Evolutionary conservation across 2,113 vertebrate species (phyloP).

Genomic region (Gallinago media): DNA sequence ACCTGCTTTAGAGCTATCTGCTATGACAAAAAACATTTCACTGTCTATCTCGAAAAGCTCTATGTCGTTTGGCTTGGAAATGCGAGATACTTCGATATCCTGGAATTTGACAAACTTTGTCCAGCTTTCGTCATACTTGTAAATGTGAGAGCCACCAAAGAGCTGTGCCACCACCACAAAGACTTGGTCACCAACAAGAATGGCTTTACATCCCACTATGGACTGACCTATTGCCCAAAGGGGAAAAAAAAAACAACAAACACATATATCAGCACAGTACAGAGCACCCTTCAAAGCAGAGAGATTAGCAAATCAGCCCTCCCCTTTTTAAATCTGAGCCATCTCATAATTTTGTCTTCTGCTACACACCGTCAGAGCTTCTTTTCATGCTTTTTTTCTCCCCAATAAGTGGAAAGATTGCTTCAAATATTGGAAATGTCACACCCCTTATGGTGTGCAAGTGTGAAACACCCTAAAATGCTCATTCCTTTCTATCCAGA

Average conservation of each 20-base stretch:
- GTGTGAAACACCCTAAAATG: neutral
- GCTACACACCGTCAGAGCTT: neutral
- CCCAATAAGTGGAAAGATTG: neutral
- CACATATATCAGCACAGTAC: slow-evolving; percentile 11
- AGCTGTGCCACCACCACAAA: slow-evolving; percentile 98
- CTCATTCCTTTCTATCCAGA: neutral
- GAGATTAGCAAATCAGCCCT: neutral
- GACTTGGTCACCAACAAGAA: slow-evolving; percentile 93
- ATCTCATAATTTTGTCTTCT: neutral
- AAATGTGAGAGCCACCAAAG: slow-evolving; percentile 97
- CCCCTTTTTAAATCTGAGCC: neutral
- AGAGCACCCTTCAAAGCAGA: neutral
- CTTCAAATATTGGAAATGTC: neutral
- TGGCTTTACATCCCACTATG: slow-evolving; percentile 95
- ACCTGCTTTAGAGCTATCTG: slow-evolving; percentile 97
- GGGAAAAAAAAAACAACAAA: neutral
- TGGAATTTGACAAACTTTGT: slow-evolving; percentile 98
- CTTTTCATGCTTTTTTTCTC: neutral
- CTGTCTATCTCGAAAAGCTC: slow-evolving; percentile 93
- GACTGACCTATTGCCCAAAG: slow-evolving; percentile 88
- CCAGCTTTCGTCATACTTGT: slow-evolving; percentile 95
- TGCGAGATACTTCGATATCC: slow-evolving; percentile 94
- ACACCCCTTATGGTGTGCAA: neutral
- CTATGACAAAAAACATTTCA: slow-evolving; percentile 94
- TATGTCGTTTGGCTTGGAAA: slow-evolving; percentile 98